phyloP scores from a whole-genome alignment of 2,888 invertebrate species.

The Deladenus siricidicola region DNA sequence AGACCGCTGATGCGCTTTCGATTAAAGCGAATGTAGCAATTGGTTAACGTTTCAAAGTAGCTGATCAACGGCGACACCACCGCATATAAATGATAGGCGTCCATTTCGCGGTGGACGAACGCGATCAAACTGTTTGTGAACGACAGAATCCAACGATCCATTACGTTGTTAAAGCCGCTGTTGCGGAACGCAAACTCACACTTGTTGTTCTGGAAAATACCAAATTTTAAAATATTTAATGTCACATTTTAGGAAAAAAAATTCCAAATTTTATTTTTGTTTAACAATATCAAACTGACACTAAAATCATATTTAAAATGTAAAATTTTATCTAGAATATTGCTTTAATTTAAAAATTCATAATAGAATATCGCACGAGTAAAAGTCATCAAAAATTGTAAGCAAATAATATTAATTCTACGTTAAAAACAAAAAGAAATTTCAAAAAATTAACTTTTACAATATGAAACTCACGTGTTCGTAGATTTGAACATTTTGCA shows the following conservation, averaged over 20 bases:
- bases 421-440: neutral
- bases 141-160: slow-evolving; percentile 95
- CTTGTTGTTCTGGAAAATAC: neutral
- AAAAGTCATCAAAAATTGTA: too few relatives aligned
- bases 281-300: too few relatives aligned
- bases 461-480: slow-evolving; percentile 60
- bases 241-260: too few relatives aligned
- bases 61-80: slow-evolving; percentile 86
- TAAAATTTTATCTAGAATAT: too few relatives aligned
- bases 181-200: slow-evolving; percentile 28
- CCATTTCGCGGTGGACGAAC: slow-evolving; percentile 84
- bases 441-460: neutral
- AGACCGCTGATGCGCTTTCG: slow-evolving; percentile 74
- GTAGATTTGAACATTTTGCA: slow-evolving; percentile 81
- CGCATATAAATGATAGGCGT: slow-evolving; percentile 78
- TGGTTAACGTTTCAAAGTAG: slow-evolving; percentile 92
- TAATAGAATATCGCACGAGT: too few relatives aligned
- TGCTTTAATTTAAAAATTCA: too few relatives aligned
- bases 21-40: slow-evolving; percentile 97
- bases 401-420: too few relatives aligned
- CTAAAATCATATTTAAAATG: too few relatives aligned
- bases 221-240: neutral
- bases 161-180: slow-evolving; percentile 64
- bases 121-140: slow-evolving; percentile 84
- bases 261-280: too few relatives aligned